Evolutionary conservation across 2,888 invertebrate genomes (phyloP).

Genomic region (Conus canariensis): DNA sequence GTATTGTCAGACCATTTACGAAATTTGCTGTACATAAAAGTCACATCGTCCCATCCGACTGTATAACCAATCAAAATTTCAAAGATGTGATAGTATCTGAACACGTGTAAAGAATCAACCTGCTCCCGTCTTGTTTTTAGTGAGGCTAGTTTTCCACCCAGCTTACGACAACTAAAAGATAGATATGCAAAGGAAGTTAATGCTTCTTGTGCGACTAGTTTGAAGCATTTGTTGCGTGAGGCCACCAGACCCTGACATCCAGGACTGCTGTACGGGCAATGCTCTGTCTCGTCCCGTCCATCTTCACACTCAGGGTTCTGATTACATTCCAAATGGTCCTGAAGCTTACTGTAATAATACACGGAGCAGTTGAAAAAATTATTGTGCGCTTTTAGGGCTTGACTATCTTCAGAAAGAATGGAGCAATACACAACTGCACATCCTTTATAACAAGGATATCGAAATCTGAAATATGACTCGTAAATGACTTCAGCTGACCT

Average conservation of each 20-base stretch:
- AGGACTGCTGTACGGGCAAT: too few relatives aligned
- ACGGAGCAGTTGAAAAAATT: too few relatives aligned
- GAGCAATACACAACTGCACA: background rate
- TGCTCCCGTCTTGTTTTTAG: background rate
- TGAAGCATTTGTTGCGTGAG: background rate
- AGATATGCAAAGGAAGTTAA: background rate
- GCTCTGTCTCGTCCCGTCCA: too few relatives aligned
- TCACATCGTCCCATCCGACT: background rate
- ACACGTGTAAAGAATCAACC: background rate
- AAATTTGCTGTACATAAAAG: conserved; percentile 1
- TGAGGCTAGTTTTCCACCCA: background rate
- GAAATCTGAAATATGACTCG: too few relatives aligned
- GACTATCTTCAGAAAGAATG: too few relatives aligned
- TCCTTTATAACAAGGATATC: too few relatives aligned
- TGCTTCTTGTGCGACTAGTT: background rate
- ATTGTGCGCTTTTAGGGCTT: too few relatives aligned
- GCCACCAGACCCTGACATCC: conserved; percentile 10
- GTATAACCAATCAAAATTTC: background rate
- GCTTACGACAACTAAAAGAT: background rate
- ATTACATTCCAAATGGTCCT: too few relatives aligned
- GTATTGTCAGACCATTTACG: background rate
- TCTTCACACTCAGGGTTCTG: too few relatives aligned
- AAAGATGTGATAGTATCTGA: background rate
- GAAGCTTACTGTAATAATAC: too few relatives aligned
- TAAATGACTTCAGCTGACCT: background rate